Percentiles rank a stretch among this genome's conserved stretches.
phyloP scores from a whole-genome alignment of 2,888 invertebrate species.

The Caenorhabditis zanzibari region DNA sequence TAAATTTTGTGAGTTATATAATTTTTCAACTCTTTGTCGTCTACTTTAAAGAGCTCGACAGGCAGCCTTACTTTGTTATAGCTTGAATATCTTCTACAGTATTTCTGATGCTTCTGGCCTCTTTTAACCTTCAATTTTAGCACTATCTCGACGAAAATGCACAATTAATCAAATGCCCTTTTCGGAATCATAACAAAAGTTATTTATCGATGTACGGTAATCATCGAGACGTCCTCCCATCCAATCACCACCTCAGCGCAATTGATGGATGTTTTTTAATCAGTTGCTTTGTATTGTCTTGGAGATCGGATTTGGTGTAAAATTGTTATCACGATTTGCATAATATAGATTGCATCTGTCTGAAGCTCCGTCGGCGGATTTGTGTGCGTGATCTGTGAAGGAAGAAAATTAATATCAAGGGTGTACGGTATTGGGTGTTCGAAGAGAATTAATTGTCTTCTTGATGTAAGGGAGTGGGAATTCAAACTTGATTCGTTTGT shows the following conservation, averaged over 20 bases:
- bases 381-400: not conserved
- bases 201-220: conserved; percentile 1
- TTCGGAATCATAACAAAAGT: not conserved
- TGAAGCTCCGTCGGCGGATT: not conserved
- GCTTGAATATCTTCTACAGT: too few relatives aligned
- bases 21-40: too few relatives aligned
- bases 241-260: conserved; percentile 10
- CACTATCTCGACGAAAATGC: too few relatives aligned
- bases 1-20: too few relatives aligned
- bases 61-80: too few relatives aligned
- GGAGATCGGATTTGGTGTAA: not conserved
- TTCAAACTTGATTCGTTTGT: not conserved
- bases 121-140: too few relatives aligned
- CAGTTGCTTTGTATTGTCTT: not conserved
- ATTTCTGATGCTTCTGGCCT: too few relatives aligned
- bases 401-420: not conserved
- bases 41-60: too few relatives aligned
- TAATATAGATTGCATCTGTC: not conserved
- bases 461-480: not conserved
- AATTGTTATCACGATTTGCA: not conserved
- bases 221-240: conserved; percentile 10
- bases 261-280: conserved; percentile 5
- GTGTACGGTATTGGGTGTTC: too few relatives aligned
- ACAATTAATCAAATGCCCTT: too few relatives aligned
- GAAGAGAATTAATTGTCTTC: too few relatives aligned